A percentile compares a stretch with the other conserved stretches of the same genome.
These are phyloP conservation scores for Mimumesa dahlbomi DNA, from an alignment of 2,888 invertebrate genomes.

Conservation along the genomic window DNA sequence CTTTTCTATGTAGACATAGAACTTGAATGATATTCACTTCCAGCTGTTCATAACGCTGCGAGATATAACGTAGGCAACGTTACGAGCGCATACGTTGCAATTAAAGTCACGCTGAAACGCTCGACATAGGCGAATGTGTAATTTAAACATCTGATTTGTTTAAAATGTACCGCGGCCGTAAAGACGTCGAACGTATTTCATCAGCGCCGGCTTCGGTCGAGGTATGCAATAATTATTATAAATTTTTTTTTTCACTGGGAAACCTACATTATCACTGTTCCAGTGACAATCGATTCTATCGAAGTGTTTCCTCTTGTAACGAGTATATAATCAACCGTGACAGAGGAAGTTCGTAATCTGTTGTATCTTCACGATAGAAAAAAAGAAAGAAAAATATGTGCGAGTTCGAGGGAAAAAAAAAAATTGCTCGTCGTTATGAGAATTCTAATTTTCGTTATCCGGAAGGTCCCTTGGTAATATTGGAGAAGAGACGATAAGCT, in stretches of 20 bases:
- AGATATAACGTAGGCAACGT: slow-evolving; percentile 17
- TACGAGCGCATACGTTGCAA: slow-evolving; percentile 31
- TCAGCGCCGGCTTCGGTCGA: not conserved
- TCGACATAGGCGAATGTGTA: slow-evolving; percentile 15
- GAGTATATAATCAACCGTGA: not conserved
- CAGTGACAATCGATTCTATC: not conserved
- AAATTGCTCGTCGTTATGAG: too few relatives aligned
- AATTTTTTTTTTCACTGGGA: slow-evolving; percentile 3
- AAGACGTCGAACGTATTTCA: slow-evolving; percentile 17
- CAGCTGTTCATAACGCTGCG: slow-evolving; percentile 17
- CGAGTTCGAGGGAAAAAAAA: too few relatives aligned
- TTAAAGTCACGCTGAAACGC: slow-evolving; percentile 23
- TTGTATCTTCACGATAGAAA: too few relatives aligned
- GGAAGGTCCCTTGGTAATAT: too few relatives aligned
- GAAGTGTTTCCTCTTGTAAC: not conserved
- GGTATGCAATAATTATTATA: slow-evolving; percentile 5
- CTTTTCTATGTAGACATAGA: not conserved
- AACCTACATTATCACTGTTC: not conserved
- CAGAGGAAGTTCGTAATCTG: too few relatives aligned
- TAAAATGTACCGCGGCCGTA: slow-evolving; percentile 9
- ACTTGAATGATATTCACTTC: slow-evolving; percentile 21
- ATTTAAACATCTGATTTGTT: slow-evolving; percentile 22
- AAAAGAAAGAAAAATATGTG: too few relatives aligned
- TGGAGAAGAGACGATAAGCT: too few relatives aligned
- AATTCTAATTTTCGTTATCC: too few relatives aligned